Conservation (phyloP, 2,797 vertebrate genomes). For the Onychomys leucogaster region DNA sequence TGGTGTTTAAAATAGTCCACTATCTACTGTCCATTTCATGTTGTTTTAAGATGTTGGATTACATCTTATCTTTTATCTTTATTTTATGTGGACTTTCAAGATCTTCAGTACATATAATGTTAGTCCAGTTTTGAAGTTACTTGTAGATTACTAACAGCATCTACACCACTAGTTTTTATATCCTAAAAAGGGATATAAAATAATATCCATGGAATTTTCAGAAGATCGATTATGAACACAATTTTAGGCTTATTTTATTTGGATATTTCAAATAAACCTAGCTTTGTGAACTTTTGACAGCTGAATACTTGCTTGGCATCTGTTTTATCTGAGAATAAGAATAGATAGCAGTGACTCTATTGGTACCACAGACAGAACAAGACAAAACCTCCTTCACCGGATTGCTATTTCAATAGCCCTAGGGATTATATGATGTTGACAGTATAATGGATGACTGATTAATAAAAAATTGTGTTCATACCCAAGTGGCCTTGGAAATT, state of each 20-base stretch:
- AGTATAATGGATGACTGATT: not conserved
- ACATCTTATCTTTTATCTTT: not conserved
- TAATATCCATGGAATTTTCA: not conserved
- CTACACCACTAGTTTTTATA: slow-evolving; percentile 9
- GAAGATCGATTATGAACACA: not conserved
- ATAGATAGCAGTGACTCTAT: not conserved
- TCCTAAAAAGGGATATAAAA: not conserved
- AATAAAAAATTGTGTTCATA: slow-evolving; percentile 38
- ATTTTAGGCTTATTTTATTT: slow-evolving; percentile 28
- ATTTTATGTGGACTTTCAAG: slow-evolving; percentile 51
- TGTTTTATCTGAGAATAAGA: not conserved
- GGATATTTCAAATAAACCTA: slow-evolving; percentile 22
- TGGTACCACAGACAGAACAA: not conserved
- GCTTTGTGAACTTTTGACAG: slow-evolving; percentile 3
- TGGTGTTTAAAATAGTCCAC: not conserved
- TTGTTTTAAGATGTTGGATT: slow-evolving; percentile 50
- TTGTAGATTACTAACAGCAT: not conserved
- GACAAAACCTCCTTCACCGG: not conserved
- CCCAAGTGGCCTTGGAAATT: not conserved
- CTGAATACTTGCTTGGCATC: not conserved
- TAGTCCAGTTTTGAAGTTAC: slow-evolving; percentile 28
- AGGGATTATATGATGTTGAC: slow-evolving; percentile 26
- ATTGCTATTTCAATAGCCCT: slow-evolving; percentile 8
- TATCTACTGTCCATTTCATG: slow-evolving; percentile 53
- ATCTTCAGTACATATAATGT: not conserved